A percentile compares a stretch with the other conserved stretches of the same genome.
These are phyloP conservation scores for Eolophus roseicapilla DNA, from an alignment of 2,113 vertebrate species.

Conservation along the genomic window DNA sequence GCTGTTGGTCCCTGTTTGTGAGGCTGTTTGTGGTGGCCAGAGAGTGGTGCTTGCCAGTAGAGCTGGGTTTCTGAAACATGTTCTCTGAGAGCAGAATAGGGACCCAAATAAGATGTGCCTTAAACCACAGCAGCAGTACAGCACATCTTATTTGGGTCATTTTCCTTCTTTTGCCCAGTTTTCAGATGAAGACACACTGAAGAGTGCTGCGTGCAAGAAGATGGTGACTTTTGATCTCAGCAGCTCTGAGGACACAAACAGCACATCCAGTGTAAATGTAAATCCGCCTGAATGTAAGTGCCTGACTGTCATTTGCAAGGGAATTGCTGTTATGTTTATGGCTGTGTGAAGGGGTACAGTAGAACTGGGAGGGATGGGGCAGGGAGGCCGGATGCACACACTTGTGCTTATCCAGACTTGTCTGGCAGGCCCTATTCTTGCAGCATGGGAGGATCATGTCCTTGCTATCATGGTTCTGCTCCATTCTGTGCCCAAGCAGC, in stretches of 20 bases:
- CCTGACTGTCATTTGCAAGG: background rate
- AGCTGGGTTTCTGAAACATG: background rate
- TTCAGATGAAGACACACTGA: constrained; percentile 76
- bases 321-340: rapidly evolving
- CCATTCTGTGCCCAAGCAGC: background rate
- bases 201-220: constrained; percentile 68
- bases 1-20: background rate
- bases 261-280: constrained; percentile 45
- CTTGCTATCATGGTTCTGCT: background rate
- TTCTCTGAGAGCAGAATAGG: background rate
- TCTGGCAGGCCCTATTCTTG: background rate
- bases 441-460: background rate
- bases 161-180: constrained; percentile 64
- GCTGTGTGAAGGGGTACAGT: background rate
- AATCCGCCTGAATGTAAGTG: constrained; percentile 36
- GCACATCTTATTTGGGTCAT: background rate
- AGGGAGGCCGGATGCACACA: background rate
- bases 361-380: background rate
- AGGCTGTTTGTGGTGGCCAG: background rate
- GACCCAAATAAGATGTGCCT: background rate
- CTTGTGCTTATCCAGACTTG: background rate
- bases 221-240: constrained; percentile 89
- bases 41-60: background rate
- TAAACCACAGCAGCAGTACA: background rate
- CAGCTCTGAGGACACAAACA: constrained; percentile 79